Conservation (phyloP, 1,140 invertebrate genomes). For the Medauroidea extradentata region DNA sequence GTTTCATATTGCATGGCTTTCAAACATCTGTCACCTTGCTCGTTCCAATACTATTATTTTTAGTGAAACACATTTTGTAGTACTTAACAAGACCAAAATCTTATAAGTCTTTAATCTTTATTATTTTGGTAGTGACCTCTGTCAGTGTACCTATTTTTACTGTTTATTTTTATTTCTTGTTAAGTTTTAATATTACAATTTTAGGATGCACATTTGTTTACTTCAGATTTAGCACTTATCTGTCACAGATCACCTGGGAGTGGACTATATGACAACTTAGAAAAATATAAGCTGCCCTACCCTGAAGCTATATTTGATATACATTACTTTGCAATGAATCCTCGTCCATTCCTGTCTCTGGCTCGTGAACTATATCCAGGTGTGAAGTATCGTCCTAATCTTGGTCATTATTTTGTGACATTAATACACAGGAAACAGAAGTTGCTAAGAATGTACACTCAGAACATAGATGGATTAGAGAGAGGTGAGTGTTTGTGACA, state of each 20-base stretch:
- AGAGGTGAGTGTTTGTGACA: slow-evolving; percentile 40
- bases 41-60: too few relatives aligned
- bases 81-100: too few relatives aligned
- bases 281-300: slow-evolving; percentile 53
- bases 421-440: slow-evolving; percentile 44
- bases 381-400: slow-evolving; percentile 43
- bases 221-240: background rate
- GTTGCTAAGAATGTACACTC: slow-evolving; percentile 44
- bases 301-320: slow-evolving; percentile 61
- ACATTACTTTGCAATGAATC: slow-evolving; percentile 40
- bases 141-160: too few relatives aligned
- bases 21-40: too few relatives aligned
- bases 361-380: slow-evolving; percentile 47
- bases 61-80: too few relatives aligned
- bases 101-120: too few relatives aligned
- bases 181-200: too few relatives aligned
- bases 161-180: too few relatives aligned
- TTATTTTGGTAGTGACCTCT: too few relatives aligned
- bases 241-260: slow-evolving; percentile 49
- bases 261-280: slow-evolving; percentile 57
- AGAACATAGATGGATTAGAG: slow-evolving; percentile 58
- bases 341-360: slow-evolving; percentile 46
- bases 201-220: background rate
- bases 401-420: slow-evolving; percentile 44
- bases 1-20: too few relatives aligned